A percentile compares a stretch with the other conserved stretches of the same genome.
Conservation (phyloP, 2,888 invertebrate species). For the Nasonia oneida region DNA sequence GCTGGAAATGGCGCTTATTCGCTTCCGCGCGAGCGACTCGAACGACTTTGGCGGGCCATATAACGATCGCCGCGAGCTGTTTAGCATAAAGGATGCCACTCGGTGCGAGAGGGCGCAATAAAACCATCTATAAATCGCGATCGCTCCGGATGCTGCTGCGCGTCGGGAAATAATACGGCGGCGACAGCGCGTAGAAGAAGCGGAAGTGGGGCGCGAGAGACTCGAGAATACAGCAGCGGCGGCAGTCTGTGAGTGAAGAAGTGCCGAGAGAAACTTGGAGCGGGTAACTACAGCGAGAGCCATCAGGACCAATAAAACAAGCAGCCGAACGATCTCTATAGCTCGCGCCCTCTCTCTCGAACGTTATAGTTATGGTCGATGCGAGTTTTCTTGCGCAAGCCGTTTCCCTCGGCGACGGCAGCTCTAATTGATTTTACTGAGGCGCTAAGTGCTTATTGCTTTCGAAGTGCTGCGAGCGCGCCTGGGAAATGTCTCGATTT, state of each 20-base stretch:
- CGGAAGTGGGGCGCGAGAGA: conserved; percentile 29
- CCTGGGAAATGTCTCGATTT: neutral
- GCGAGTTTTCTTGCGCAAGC: conserved; percentile 48
- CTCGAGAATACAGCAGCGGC: neutral
- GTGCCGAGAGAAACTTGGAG: conserved; percentile 30
- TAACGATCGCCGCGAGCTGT: conserved; percentile 59
- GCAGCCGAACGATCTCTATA: neutral
- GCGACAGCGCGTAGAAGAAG: neutral
- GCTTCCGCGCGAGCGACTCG: conserved; percentile 42
- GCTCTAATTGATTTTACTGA: conserved; percentile 76
- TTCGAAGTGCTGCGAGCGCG: conserved; percentile 36
- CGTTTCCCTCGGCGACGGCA: conserved; percentile 63
- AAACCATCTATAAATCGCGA: conserved; percentile 62
- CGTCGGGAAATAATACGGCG: conserved; percentile 29
- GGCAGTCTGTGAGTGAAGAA: conserved; percentile 26
- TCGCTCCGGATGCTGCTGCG: conserved; percentile 51
- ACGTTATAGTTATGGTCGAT: conserved; percentile 22
- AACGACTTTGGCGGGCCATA: conserved; percentile 45
- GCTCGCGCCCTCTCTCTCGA: neutral
- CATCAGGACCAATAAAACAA: conserved; percentile 51
- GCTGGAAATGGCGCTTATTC: conserved; percentile 48
- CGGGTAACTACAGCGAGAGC: neutral
- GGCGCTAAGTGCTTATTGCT: conserved; percentile 74
- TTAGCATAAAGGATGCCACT: conserved; percentile 61
- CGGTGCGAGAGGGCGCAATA: conserved; percentile 48